Base-by-base conservation (phyloP, 2,888 invertebrate genomes). In the Criorhina ranunculi region DNA sequence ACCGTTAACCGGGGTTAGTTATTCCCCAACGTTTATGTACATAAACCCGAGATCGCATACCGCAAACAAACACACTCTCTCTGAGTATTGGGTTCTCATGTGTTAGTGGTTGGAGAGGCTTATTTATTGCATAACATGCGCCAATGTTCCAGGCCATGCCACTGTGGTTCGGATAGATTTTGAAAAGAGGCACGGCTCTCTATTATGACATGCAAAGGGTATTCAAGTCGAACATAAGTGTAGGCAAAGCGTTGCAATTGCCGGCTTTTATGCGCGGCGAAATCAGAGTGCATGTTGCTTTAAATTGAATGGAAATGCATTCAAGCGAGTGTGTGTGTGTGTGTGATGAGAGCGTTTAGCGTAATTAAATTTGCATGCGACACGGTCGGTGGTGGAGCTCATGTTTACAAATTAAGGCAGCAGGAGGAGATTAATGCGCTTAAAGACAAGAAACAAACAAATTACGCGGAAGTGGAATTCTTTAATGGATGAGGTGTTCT, bases 291-390 rank as follows among this genome's bases (percentile, higher is more conserved):
- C 62, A 67, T 69, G 62, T 79, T 69, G 67, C 75, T 59, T 46
- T 59, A 49, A 66, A 55, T 77, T 60, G 72, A 67, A 78, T 73
- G 81, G 64, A 77, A 76, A 81, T 76, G 42, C 29, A n/a, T n/a
- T n/a, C n/a, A n/a, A n/a, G n/a, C n/a, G 33, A 24, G 40, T 42
- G 15, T 9, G 7, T 55, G 33, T 49, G 55, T 11, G 51, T 46
- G 46, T 46, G 76, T 9, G 37, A 40, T 40, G 29, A 67, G 67
- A 67, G 15, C 44, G 31, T 73, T 77, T 60, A 72, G 42, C 55
- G 15, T 85, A 85, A 85, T 85, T 85, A 80, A 80, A 80, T 85
- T 79, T 75, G 75, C 85, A 85, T 85, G 57, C 49, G 11, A 40
- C 2, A 49, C 40, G 51, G 31, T 69, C 37, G 35, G 17, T 29